Percentiles rank a stretch among this genome's conserved stretches.
These are phyloP conservation scores for Luperina nickerlii DNA, from an alignment of 2,888 invertebrate species.

Conservation along the genomic window DNA sequence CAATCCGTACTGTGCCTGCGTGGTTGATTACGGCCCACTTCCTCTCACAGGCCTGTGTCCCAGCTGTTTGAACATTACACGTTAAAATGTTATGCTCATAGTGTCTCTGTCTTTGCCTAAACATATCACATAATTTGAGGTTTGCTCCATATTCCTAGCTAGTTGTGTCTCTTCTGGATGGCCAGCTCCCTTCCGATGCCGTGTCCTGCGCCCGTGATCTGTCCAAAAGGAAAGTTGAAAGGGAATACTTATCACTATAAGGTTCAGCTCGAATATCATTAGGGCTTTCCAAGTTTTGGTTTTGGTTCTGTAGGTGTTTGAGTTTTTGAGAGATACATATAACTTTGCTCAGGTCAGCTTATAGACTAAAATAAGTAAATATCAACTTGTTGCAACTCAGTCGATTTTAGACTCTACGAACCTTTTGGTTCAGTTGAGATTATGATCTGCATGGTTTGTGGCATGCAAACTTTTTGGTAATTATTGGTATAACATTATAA, in stretches of 20 bases:
- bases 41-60: neutral
- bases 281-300: neutral
- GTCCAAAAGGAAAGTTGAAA: neutral
- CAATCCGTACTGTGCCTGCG: neutral
- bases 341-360: neutral
- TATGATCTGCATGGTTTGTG: neutral
- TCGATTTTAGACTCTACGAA: neutral
- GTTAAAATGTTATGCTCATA: neutral
- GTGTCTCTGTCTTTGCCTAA: neutral
- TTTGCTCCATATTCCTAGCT: neutral
- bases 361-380: too few species aligned
- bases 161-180: constrained; percentile 49
- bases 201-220: constrained; percentile 86
- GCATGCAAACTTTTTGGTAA: neutral
- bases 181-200: constrained; percentile 86
- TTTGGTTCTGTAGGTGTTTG: neutral
- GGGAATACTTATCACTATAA: neutral
- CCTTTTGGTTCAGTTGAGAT: neutral
- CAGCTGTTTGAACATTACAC: neutral
- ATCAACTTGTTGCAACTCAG: too few species aligned
- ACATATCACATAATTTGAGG: neutral
- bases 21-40: neutral
- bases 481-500: too few species aligned
- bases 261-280: neutral
- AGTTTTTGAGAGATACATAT: neutral